Percentiles rank a stretch among this genome's conserved stretches.
Evolutionary conservation across 2,797 vertebrate genomes (phyloP).

Genomic region (Tauraco hartlaubi): DNA sequence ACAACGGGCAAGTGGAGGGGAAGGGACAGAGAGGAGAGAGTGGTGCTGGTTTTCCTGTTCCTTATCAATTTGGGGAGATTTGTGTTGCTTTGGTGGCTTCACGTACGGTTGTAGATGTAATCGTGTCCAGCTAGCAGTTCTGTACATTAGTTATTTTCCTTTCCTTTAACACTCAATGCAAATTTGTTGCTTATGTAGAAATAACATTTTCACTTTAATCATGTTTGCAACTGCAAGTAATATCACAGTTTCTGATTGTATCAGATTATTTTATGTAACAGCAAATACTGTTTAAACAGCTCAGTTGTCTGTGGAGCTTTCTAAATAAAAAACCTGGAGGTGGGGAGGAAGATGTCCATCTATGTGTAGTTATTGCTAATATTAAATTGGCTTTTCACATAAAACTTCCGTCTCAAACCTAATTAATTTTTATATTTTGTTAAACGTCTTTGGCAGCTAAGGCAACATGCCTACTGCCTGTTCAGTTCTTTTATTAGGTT

Average conservation of each 20-base stretch:
- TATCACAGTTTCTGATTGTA: conserved; percentile 21
- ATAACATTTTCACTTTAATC: background rate
- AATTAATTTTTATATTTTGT: conserved; percentile 50
- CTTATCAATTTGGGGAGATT: background rate
- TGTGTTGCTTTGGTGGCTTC: background rate
- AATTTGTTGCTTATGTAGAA: background rate
- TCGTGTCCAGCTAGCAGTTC: background rate
- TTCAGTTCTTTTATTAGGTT: conserved; percentile 62
- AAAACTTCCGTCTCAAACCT: conserved; percentile 55
- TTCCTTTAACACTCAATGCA: background rate
- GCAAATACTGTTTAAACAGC: background rate
- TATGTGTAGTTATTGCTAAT: conserved; percentile 44
- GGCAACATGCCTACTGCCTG: conserved; percentile 62
- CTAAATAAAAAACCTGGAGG: conserved; percentile 2
- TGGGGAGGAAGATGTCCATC: background rate
- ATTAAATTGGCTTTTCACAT: conserved; percentile 45
- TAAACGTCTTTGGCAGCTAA: conserved; percentile 37
- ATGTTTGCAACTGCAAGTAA: background rate
- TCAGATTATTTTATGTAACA: conserved; percentile 4
- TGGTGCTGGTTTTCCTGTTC: background rate
- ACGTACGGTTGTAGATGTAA: rapidly evolving
- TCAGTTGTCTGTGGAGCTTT: background rate
- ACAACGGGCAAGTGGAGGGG: background rate
- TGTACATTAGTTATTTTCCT: background rate
- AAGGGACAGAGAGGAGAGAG: background rate